Evolutionary conservation across 2,888 invertebrate species (phyloP), one percentile per base, ranked within the genome.

Genomic region (Diadromus collaris): DNA sequence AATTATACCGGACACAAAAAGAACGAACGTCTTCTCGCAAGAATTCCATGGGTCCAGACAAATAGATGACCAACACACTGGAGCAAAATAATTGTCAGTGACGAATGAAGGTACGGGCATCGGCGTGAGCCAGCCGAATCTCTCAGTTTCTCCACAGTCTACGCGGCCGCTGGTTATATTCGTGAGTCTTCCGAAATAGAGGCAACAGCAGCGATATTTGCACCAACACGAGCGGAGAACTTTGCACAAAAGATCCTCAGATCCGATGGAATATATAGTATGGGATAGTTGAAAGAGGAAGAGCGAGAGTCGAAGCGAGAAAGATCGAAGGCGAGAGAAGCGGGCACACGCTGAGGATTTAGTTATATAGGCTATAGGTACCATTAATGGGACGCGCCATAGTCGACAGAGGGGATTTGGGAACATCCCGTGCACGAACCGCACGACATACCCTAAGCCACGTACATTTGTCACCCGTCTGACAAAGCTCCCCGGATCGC

Each of bases 51-150:
- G 65, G 67, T 24, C 61, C 54, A 68, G 77, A 72, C 77, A 77
- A 78, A 78, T 77, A 68, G 67, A 80, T 68, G 75, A 80, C 65
- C 67, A 32, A 68, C 38, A 78, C 74, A 75, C 78, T 72, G 68
- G 69, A 81, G 68, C 60, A 64, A 74, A 67, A 82, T 83, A 82
- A 81, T 82, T 83, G 79, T 79, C 79, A 82, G 71, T 83, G 82
- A 83, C 76, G 70, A 82, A 83, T 83, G 76, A 75, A 81, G 71
- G 72, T 61, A 74, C 76, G 38, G 46, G 61, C 61, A 67, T 67
- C 54, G 48, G 51, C 34, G 34, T 67, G 38, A 60, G 58, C 51
- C 56, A 21, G 41, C 67, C 67, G 44, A 67, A 72, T 65, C 44
- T 72, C 61, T 61, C 16, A 38, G 67, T 67, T 54, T 54, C 67